Evolutionary conservation across 2,888 invertebrate genomes (phyloP).

Genomic region (Corbicula japonica): DNA sequence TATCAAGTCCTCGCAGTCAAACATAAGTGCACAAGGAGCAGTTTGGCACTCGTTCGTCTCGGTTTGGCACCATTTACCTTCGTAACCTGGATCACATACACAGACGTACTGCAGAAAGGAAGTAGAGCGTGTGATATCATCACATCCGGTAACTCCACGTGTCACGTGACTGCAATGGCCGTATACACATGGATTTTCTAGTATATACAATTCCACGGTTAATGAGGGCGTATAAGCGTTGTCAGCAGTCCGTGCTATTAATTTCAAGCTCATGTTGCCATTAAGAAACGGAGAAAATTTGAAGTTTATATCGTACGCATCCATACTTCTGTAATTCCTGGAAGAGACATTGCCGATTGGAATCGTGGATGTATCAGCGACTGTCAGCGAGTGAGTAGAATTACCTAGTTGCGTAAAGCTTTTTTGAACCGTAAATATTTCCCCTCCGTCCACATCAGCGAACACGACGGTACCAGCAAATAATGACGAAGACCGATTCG

Average conservation of each 20-base stretch:
- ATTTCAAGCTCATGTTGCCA: conserved; percentile 54
- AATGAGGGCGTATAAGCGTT: conserved; percentile 49
- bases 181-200: conserved; percentile 56
- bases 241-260: conserved; percentile 43
- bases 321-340: conserved; percentile 30
- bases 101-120: conserved; percentile 53
- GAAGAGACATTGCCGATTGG: conserved; percentile 17
- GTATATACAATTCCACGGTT: conserved; percentile 42
- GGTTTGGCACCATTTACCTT: conserved; percentile 59
- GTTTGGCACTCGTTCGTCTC: conserved; percentile 63
- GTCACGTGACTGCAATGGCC: conserved; percentile 46
- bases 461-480: conserved; percentile 47
- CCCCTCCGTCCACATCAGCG: conserved; percentile 53
- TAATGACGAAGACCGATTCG: conserved; percentile 32
- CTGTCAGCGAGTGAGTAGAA: conserved; percentile 27
- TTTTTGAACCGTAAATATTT: conserved; percentile 22
- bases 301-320: conserved; percentile 45
- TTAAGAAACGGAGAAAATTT: conserved; percentile 28
- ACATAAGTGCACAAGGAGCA: conserved; percentile 60
- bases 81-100: conserved; percentile 52
- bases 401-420: conserved; percentile 43
- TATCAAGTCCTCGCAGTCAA: conserved; percentile 62
- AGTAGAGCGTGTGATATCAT: conserved; percentile 33
- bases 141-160: conserved; percentile 19
- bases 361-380: not conserved